phyloP scores from a whole-genome alignment of 1,140 invertebrate species.

The Hylaeus volcanicus region DNA sequence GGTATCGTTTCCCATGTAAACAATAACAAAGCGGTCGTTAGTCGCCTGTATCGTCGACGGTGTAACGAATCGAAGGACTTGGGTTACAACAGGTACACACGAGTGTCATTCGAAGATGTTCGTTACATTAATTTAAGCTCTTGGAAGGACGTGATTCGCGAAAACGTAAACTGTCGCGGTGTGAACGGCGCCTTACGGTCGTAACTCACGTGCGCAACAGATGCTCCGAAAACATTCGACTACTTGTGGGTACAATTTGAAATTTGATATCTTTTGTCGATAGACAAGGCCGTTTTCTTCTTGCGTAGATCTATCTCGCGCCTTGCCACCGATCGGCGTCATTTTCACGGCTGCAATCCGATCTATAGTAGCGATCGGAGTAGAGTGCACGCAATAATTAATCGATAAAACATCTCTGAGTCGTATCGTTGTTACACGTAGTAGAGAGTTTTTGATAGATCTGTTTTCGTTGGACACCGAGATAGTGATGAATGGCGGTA shows the following conservation, averaged over 20 bases:
- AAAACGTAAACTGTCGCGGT: constrained; percentile 19
- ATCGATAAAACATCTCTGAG: too few relatives aligned
- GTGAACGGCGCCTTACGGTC: constrained; percentile 48
- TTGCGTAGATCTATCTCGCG: neutral
- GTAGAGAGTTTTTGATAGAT: too few relatives aligned
- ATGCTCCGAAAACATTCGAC: constrained; percentile 54
- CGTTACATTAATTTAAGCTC: neutral
- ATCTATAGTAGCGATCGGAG: neutral
- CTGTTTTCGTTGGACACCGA: too few relatives aligned
- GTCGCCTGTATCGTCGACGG: neutral
- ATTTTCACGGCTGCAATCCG: neutral
- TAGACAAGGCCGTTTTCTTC: neutral
- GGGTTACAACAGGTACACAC: too few relatives aligned
- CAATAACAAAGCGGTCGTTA: constrained; percentile 10
- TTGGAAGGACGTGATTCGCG: neutral
- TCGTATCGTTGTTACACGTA: too few relatives aligned
- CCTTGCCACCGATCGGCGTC: neutral
- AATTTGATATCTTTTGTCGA: constrained; percentile 7
- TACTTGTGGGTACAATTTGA: constrained; percentile 14
- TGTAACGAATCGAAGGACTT: neutral
- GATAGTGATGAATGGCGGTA: too few relatives aligned
- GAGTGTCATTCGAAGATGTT: neutral
- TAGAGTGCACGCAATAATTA: neutral
- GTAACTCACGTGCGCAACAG: constrained; percentile 67
- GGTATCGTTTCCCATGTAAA: neutral